phyloP scores from a whole-genome alignment of 2,797 vertebrate genomes.

The Sebastolobus alascanus region DNA sequence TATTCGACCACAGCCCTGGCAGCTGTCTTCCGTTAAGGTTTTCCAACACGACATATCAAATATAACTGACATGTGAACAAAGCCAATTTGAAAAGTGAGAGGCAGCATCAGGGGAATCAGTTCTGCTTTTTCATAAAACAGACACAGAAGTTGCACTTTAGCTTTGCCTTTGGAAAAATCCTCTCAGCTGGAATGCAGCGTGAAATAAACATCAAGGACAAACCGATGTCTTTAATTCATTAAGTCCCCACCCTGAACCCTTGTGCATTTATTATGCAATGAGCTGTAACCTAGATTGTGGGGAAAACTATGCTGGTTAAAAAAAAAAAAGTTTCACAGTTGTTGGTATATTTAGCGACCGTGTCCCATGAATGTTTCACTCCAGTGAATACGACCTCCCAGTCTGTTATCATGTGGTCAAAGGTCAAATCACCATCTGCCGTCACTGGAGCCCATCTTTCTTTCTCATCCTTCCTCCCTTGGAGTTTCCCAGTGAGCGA shows the following conservation, averaged over 20 bases:
- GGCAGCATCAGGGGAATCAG: slow-evolving; percentile 1
- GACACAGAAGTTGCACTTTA: slow-evolving; percentile 30
- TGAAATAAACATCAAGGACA: slow-evolving; percentile 68
- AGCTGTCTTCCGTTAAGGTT: neutral
- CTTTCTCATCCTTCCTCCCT: slow-evolving; percentile 37
- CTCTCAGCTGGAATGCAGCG: slow-evolving; percentile 17
- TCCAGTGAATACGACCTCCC: slow-evolving; percentile 48
- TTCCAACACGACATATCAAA: neutral
- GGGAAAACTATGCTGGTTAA: neutral
- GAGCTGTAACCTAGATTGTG: slow-evolving; percentile 56
- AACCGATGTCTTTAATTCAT: slow-evolving; percentile 55
- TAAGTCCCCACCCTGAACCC: slow-evolving; percentile 49
- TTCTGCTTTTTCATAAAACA: slow-evolving; percentile 9
- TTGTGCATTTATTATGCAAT: slow-evolving; percentile 49
- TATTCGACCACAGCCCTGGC: no score
- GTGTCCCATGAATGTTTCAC: slow-evolving; percentile 41
- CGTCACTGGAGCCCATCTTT: slow-evolving; percentile 44
- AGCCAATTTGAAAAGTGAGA: neutral
- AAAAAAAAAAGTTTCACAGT: slow-evolving; percentile 31
- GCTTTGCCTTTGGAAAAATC: slow-evolving; percentile 39
- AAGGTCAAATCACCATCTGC: slow-evolving; percentile 69
- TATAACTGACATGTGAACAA: slow-evolving; percentile 9
- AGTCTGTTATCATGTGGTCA: slow-evolving; percentile 60
- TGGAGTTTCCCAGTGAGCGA: slow-evolving; percentile 40
- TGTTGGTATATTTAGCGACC: slow-evolving; percentile 32